Conservation (phyloP, 2,797 vertebrate species). For the Zenarchopterus dispar region DNA sequence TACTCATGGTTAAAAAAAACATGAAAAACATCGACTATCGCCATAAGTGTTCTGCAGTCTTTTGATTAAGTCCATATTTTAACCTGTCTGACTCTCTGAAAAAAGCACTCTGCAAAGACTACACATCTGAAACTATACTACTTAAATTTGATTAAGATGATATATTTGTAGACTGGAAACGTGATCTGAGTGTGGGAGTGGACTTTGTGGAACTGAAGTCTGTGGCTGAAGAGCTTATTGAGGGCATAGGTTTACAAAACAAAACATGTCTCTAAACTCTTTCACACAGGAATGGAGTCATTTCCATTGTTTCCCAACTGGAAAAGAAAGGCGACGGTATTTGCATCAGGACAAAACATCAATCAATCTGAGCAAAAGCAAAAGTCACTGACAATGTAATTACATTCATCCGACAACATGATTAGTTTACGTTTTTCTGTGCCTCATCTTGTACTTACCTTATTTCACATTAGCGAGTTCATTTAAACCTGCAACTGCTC, state of each 20-base stretch:
- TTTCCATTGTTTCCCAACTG: slow-evolving; percentile 54
- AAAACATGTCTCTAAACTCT: slow-evolving; percentile 61
- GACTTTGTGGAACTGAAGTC: slow-evolving; percentile 31
- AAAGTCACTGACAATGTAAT: slow-evolving; percentile 37
- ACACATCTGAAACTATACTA: no score
- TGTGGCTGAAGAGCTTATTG: slow-evolving; percentile 46
- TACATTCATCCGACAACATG: slow-evolving; percentile 49
- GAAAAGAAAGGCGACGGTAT: slow-evolving; percentile 57
- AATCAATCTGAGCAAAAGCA: slow-evolving; percentile 69
- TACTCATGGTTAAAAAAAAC: no score
- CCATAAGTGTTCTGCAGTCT: no score
- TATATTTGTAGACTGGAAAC: slow-evolving; percentile 21
- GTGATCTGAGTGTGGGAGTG: slow-evolving; percentile 21
- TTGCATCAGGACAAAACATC: slow-evolving; percentile 69
- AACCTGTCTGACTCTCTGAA: no score
- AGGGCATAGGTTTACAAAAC: slow-evolving; percentile 60
- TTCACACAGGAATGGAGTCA: slow-evolving; percentile 63
- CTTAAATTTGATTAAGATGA: slow-evolving; percentile 29
- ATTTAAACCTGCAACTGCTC: slow-evolving; percentile 28
- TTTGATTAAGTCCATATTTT: no score
- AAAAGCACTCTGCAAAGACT: no score
- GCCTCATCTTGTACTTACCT: slow-evolving; percentile 45
- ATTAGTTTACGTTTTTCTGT: slow-evolving; percentile 53
- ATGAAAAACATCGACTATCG: no score
- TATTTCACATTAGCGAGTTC: slow-evolving; percentile 49